A percentile compares a stretch with the other conserved stretches of the same genome.
Conservation (phyloP, 2,888 invertebrate species). For the Ormia ochracea region DNA sequence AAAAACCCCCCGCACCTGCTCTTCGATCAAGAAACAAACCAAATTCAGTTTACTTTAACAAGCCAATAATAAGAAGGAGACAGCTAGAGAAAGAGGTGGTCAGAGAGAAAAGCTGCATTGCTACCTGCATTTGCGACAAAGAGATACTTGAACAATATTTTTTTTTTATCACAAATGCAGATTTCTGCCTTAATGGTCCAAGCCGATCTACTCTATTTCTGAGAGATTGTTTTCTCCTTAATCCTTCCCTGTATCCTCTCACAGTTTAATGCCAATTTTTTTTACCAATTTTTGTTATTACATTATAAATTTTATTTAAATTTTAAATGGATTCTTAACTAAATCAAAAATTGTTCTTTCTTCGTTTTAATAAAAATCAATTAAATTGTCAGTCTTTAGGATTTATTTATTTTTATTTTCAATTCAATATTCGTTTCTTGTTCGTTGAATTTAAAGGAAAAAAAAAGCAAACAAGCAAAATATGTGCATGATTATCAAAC, state of each 20-base stretch:
- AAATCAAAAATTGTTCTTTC: background rate
- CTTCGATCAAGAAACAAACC: too few species aligned
- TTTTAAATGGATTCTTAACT: background rate
- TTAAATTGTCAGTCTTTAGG: constrained; percentile 60
- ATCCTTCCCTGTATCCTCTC: background rate
- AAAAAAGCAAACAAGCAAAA: background rate
- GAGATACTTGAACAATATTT: too few species aligned
- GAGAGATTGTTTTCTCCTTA: background rate
- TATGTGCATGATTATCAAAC: background rate
- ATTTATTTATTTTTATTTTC: constrained; percentile 1
- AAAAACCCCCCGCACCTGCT: too few species aligned
- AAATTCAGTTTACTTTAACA: too few species aligned
- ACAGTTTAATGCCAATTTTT: constrained; percentile 21
- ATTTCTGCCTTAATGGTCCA: background rate
- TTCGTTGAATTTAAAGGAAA: background rate
- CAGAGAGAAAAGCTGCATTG: too few species aligned
- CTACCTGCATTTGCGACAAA: too few species aligned
- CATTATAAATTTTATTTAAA: background rate
- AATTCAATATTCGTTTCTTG: constrained; percentile 28
- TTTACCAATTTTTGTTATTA: background rate
- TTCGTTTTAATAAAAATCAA: constrained; percentile 35
- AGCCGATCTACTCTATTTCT: background rate
- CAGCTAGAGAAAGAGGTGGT: too few species aligned
- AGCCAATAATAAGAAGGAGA: too few species aligned
- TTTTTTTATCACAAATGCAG: too few species aligned